Evolutionary conservation across 2,113 vertebrate genomes (phyloP).

Genomic region (Prietella phreatophila): DNA sequence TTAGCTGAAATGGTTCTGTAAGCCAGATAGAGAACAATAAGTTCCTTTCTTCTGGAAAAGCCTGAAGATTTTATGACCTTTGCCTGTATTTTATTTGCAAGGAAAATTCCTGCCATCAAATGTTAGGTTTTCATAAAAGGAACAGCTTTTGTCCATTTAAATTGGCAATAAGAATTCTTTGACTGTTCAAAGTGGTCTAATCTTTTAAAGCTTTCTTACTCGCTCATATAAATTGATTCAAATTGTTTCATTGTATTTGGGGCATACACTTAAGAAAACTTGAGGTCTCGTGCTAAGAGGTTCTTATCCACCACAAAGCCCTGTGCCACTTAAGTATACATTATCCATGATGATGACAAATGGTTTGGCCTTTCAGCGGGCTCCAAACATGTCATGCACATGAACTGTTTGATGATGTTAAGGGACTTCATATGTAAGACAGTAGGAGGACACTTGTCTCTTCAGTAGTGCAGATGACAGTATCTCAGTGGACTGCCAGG

Average conservation of each 20-base stretch:
- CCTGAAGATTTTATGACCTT: neutral
- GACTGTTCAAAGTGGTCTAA: neutral
- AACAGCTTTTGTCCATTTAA: neutral
- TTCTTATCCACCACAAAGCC: conserved; percentile 10
- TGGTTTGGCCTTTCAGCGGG: neutral
- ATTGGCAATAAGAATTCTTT: neutral
- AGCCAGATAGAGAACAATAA: conserved; percentile 1
- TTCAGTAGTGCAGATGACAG: conserved; percentile 22
- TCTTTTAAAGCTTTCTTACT: conserved; percentile 21
- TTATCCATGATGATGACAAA: conserved; percentile 20
- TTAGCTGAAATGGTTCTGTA: neutral
- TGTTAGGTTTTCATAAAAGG: neutral
- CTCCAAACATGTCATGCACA: conserved; percentile 24
- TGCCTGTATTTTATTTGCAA: conserved; percentile 19
- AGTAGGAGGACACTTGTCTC: conserved; percentile 43
- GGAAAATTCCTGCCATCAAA: neutral
- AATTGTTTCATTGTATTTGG: conserved; percentile 23
- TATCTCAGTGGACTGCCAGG: conserved; percentile 56
- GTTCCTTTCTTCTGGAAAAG: conserved; percentile 13
- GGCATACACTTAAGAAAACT: conserved; percentile 26
- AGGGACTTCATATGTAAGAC: conserved; percentile 46
- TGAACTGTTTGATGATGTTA: conserved; percentile 54
- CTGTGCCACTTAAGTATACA: conserved; percentile 6
- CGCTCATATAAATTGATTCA: conserved; percentile 5
- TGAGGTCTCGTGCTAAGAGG: conserved; percentile 9